Evolutionary conservation across 2,797 vertebrate genomes (phyloP).

Genomic region (Sebastes hubbsi): DNA sequence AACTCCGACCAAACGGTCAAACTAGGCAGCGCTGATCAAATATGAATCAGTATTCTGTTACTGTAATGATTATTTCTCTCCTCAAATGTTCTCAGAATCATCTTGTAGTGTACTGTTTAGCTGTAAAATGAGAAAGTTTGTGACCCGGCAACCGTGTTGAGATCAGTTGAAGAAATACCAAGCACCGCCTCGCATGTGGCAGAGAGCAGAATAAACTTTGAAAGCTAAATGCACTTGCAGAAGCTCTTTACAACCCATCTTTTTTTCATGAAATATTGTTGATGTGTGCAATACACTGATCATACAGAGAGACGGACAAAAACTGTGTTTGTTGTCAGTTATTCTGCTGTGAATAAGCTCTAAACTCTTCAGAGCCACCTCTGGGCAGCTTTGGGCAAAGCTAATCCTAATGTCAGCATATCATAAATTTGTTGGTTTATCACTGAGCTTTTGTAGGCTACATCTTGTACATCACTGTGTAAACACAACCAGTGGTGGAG

Average conservation of each 20-base stretch:
- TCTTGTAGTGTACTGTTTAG: no score
- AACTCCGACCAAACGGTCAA: no score
- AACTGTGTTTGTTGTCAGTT: no score
- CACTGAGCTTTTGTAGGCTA: neutral
- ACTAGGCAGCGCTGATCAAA: no score
- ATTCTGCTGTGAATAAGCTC: neutral
- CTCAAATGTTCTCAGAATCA: no score
- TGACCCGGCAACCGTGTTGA: no score
- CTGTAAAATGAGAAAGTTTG: no score
- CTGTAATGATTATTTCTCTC: no score
- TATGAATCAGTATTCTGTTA: no score
- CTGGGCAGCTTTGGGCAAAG: neutral
- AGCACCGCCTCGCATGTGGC: neutral
- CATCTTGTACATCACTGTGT: constrained; percentile 15
- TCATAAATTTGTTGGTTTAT: constrained; percentile 10
- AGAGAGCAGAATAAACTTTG: neutral
- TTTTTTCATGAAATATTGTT: neutral
- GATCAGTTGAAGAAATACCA: no score
- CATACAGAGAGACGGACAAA: no score
- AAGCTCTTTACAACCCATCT: neutral
- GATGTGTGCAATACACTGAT: no score
- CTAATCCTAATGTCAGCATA: constrained; percentile 6
- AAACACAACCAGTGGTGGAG: neutral
- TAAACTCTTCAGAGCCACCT: neutral
- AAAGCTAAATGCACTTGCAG: neutral